These are phyloP conservation scores for Fulica atra DNA, from an alignment of 2,113 vertebrate genomes.

Conservation along the genomic window DNA sequence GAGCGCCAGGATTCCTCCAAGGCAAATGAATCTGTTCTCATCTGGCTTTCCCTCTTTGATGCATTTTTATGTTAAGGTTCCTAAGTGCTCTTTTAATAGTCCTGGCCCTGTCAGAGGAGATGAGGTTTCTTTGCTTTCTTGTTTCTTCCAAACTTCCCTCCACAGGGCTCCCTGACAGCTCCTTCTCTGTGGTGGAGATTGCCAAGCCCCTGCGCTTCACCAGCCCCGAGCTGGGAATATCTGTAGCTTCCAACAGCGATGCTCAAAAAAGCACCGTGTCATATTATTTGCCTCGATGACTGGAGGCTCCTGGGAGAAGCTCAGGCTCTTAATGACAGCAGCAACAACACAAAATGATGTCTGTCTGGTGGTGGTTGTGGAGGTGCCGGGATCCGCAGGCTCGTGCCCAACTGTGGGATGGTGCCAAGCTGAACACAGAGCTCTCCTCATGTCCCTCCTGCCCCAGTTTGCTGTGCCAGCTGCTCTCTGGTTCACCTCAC, in stretches of 20 bases:
- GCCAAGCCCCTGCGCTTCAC: not conserved
- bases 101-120: not conserved
- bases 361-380: not conserved
- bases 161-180: not conserved
- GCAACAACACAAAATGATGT: not conserved
- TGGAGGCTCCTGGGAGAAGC: not conserved
- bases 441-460: not conserved
- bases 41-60: conserved; percentile 25
- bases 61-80: not conserved
- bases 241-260: not conserved
- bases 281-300: not conserved
- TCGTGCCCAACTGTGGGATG: accelerated
- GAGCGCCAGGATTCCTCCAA: not conserved
- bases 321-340: not conserved
- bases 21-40: conserved; percentile 24
- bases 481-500: accelerated
- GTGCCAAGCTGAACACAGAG: not conserved
- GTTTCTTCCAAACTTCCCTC: not conserved
- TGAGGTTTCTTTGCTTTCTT: not conserved
- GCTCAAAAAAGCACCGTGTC: not conserved
- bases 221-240: not conserved
- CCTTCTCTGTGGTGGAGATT: accelerated
- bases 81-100: not conserved
- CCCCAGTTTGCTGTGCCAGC: not conserved
- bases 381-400: not conserved